Evolutionary conservation across 2,113 vertebrate genomes (phyloP).

Genomic region (Paratilapia polleni): DNA sequence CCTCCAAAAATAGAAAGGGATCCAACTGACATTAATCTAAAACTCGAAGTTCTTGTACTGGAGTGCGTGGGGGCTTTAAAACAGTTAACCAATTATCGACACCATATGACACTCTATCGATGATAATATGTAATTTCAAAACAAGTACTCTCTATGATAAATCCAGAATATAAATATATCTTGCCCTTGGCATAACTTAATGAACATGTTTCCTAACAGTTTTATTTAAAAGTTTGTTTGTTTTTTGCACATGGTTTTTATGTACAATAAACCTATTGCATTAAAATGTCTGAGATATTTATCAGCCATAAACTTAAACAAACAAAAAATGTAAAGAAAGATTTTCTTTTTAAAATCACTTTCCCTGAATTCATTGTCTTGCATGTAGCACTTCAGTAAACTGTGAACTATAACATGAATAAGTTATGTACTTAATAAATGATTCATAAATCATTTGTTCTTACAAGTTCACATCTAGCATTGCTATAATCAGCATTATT

Average conservation of each 20-base stretch:
- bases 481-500: constrained; percentile 24
- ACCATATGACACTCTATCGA: background rate
- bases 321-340: background rate
- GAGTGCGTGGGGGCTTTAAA: background rate
- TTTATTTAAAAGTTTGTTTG: background rate
- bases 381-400: background rate
- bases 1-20: background rate
- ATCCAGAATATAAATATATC: background rate
- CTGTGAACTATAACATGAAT: constrained; percentile 34
- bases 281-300: no score
- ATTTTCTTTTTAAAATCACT: background rate
- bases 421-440: constrained; percentile 25
- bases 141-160: background rate
- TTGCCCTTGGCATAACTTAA: background rate
- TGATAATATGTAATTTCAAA: background rate
- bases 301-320: background rate
- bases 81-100: background rate
- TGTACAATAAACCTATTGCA: background rate
- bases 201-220: background rate
- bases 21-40: background rate
- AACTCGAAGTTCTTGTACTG: background rate
- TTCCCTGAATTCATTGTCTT: background rate
- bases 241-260: background rate
- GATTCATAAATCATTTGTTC: constrained; percentile 46
- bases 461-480: constrained; percentile 35